A percentile compares a stretch with the other conserved stretches of the same genome.
Evolutionary conservation across 2,888 invertebrate species (phyloP).

Genomic region (Octodonta nipae): DNA sequence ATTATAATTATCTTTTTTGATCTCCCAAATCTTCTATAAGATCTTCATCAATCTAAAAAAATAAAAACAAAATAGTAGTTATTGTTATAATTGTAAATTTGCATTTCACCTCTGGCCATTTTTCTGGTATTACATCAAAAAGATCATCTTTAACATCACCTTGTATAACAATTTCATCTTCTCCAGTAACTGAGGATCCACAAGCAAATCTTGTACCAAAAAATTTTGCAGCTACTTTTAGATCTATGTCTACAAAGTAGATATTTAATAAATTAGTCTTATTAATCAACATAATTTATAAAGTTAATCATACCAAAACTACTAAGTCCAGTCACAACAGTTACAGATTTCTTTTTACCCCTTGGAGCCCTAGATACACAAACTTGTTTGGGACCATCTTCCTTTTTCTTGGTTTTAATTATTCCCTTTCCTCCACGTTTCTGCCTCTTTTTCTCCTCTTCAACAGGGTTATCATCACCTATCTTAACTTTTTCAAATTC

Average conservation of each 20-base stretch:
- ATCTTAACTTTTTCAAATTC: conserved; percentile 82
- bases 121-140: conserved; percentile 94
- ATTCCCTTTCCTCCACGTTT: conserved; percentile 95
- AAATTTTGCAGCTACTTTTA: conserved; percentile 94
- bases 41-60: conserved; percentile 72
- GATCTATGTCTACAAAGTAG: conserved; percentile 67
- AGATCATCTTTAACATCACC: conserved; percentile 98
- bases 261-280: neutral
- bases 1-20: conserved; percentile 61
- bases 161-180: conserved; percentile 98
- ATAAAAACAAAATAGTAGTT: conserved; percentile 11
- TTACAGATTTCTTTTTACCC: conserved; percentile 97
- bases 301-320: conserved; percentile 60
- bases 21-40: conserved; percentile 85
- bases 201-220: conserved; percentile 97
- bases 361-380: conserved; percentile 80
- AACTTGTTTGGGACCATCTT: conserved; percentile 74
- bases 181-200: conserved; percentile 96
- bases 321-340: conserved; percentile 88
- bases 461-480: conserved; percentile 53
- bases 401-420: conserved; percentile 88
- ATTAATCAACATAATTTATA: neutral
- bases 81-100: conserved; percentile 1
- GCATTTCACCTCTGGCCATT: conserved; percentile 76
- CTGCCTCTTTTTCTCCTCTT: conserved; percentile 89